Evolutionary conservation across 2,797 vertebrate species (phyloP).

Genomic region (Notoglanidium macrostoma): DNA sequence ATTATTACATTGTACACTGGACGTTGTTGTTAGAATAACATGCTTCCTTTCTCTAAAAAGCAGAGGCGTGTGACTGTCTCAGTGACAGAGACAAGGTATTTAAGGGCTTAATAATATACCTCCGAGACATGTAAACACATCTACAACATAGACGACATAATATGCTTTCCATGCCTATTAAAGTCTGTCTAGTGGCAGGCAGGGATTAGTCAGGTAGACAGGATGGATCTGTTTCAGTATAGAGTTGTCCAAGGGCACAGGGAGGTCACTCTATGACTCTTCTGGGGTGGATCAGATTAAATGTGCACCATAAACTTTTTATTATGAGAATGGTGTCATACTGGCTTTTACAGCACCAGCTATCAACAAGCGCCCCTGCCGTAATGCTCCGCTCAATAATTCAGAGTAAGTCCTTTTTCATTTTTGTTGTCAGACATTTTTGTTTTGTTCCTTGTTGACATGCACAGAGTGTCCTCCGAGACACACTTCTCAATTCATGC

Average conservation of each 20-base stretch:
- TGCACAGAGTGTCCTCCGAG: constrained; percentile 32
- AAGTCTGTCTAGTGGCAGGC: constrained; percentile 41
- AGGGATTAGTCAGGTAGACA: constrained; percentile 12
- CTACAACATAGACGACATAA: constrained; percentile 32
- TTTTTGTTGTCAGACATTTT: constrained; percentile 45
- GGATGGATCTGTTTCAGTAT: constrained; percentile 15
- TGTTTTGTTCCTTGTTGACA: constrained; percentile 38
- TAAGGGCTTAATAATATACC: constrained; percentile 35
- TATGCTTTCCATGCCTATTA: constrained; percentile 44
- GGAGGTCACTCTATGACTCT: constrained; percentile 18
- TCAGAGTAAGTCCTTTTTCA: constrained; percentile 44
- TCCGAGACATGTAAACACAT: constrained; percentile 36
- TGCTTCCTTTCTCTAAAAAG: constrained; percentile 16
- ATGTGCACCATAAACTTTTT: constrained; percentile 34
- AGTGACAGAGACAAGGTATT: constrained; percentile 15
- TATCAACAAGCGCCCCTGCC: constrained; percentile 21
- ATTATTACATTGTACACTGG: background rate
- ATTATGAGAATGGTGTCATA: constrained; percentile 34
- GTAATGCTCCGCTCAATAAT: constrained; percentile 47
- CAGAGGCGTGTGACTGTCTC: constrained; percentile 29
- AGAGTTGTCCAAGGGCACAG: constrained; percentile 32
- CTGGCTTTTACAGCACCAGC: constrained; percentile 22
- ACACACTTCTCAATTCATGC: constrained; percentile 23
- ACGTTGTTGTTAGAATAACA: constrained; percentile 2
- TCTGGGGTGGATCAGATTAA: constrained; percentile 26